A percentile compares a stretch with the other conserved stretches of the same genome.
These are phyloP conservation scores for Trisateles emortualis DNA, from an alignment of 2,888 invertebrate species.

Conservation along the genomic window DNA sequence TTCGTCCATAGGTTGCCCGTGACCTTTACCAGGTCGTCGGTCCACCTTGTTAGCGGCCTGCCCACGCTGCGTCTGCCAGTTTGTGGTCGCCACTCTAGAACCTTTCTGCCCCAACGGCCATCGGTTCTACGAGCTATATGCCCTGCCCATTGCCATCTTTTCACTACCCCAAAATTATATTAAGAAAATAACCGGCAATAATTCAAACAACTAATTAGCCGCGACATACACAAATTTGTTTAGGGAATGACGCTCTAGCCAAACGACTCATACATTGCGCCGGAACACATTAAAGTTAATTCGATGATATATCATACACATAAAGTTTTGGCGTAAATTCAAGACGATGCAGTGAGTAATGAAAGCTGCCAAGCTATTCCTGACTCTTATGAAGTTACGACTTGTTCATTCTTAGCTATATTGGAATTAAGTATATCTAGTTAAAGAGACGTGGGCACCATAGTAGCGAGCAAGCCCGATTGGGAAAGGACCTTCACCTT, in stretches of 20 bases:
- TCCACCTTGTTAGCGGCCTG: too few relatives aligned
- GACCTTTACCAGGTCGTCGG: too few relatives aligned
- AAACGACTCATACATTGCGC: constrained; percentile 17
- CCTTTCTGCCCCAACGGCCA: too few relatives aligned
- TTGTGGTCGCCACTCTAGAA: too few relatives aligned
- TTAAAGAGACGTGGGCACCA: too few relatives aligned
- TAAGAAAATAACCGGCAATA: constrained; percentile 30
- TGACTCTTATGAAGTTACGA: neutral
- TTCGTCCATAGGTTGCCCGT: too few relatives aligned
- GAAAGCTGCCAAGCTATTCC: constrained; percentile 9
- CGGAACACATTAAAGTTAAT: constrained; percentile 41
- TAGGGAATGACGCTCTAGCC: constrained; percentile 12
- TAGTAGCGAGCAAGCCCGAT: too few relatives aligned
- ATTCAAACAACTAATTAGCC: constrained; percentile 36
- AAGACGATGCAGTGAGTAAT: constrained; percentile 19
- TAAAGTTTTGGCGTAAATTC: constrained; percentile 34
- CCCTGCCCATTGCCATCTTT: too few relatives aligned
- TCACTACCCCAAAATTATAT: constrained; percentile 1
- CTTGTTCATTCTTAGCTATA: neutral
- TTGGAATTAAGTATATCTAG: neutral
- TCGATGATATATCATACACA: constrained; percentile 40
- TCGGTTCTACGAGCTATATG: too few relatives aligned
- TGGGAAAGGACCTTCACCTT: too few relatives aligned
- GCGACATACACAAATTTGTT: constrained; percentile 30
- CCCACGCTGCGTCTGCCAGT: too few relatives aligned